Conservation (phyloP, 2,797 vertebrate species). For the Psittacula derbiana region DNA sequence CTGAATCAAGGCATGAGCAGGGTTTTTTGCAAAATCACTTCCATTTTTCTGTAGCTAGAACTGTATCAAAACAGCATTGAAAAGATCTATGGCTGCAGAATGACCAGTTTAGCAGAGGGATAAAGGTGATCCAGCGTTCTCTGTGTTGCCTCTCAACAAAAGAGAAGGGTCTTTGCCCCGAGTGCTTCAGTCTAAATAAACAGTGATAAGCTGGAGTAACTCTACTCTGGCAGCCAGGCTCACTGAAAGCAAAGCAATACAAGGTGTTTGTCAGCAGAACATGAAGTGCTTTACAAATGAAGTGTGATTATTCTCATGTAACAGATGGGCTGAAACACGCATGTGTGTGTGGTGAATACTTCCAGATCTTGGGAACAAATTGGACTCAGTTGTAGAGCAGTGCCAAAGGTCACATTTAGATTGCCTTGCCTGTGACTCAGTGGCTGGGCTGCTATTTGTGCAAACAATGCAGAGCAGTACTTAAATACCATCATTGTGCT, state of each 20-base stretch:
- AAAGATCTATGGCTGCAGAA: neutral
- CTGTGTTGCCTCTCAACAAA: neutral
- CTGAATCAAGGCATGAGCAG: neutral
- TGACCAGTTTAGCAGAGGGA: neutral
- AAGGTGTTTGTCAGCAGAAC: neutral
- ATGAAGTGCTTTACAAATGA: neutral
- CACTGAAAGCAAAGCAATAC: neutral
- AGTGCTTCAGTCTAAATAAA: neutral
- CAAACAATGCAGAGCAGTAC: neutral
- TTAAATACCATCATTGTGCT: neutral
- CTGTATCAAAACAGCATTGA: neutral
- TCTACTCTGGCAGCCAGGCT: neutral
- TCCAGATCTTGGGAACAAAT: neutral
- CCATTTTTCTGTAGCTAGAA: neutral
- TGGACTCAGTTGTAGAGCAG: neutral
- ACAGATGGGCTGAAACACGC: neutral
- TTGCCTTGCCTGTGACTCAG: neutral
- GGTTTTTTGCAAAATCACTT: neutral
- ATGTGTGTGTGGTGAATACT: neutral
- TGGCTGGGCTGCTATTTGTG: neutral
- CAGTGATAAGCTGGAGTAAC: neutral
- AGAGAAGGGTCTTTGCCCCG: neutral
- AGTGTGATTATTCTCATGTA: neutral
- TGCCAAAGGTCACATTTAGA: neutral
- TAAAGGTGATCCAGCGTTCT: neutral